These are phyloP conservation scores for Scaptomyza hsui DNA, from an alignment of 1,140 invertebrate species.

Conservation along the genomic window DNA sequence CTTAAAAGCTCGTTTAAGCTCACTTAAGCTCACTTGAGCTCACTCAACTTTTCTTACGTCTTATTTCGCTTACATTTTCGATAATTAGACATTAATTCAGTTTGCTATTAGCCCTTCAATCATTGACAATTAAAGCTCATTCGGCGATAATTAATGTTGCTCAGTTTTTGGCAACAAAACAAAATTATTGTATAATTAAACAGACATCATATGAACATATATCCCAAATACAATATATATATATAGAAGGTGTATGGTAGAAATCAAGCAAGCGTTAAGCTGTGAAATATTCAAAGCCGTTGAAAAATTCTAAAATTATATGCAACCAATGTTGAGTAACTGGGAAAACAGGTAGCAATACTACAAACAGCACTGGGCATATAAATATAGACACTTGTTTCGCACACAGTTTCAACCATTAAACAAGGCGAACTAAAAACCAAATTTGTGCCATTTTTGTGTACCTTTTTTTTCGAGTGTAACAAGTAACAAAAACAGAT, in stretches of 20 bases:
- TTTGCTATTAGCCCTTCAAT: slow-evolving; percentile 40
- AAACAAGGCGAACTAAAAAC: slow-evolving; percentile 9
- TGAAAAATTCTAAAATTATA: too few species aligned
- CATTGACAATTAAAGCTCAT: slow-evolving; percentile 57
- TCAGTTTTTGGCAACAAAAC: slow-evolving; percentile 31
- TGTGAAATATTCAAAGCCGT: slow-evolving; percentile 52
- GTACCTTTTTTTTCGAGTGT: slow-evolving; percentile 16
- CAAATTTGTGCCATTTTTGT: slow-evolving; percentile 11
- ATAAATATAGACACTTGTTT: slow-evolving; percentile 34
- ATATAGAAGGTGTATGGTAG: slow-evolving; percentile 1
- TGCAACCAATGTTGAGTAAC: too few species aligned
- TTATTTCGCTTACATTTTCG: neutral
- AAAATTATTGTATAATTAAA: slow-evolving; percentile 63
- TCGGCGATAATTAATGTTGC: slow-evolving; percentile 65
- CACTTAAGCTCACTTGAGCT: too few species aligned
- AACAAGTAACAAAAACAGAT: neutral
- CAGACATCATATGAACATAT: neutral
- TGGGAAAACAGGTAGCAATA: neutral
- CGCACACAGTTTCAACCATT: neutral
- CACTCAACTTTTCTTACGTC: too few species aligned
- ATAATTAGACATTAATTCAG: slow-evolving; percentile 24
- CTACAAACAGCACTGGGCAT: slow-evolving; percentile 6
- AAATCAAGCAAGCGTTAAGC: slow-evolving; percentile 64
- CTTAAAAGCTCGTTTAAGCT: neutral
- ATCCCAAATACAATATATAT: slow-evolving; percentile 22